Conservation (phyloP, 2,888 invertebrate genomes). For the Endomychus coccineus region DNA sequence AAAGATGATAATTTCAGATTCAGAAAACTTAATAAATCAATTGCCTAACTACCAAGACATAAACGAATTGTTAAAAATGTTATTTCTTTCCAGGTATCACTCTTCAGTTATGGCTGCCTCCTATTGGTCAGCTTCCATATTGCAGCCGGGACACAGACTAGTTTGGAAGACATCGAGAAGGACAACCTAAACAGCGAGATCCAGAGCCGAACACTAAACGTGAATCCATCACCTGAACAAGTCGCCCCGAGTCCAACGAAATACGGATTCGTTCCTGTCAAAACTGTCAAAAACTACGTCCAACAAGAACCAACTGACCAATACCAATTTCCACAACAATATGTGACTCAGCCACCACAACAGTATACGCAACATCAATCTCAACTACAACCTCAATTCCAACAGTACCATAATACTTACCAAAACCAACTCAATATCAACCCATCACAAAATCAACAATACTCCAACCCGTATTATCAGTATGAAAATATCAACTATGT, state of each 20-base stretch:
- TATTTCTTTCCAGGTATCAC: no score
- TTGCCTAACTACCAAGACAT: no score
- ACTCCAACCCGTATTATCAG: constrained; percentile 17
- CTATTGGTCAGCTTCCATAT: no score
- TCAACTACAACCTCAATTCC: background rate
- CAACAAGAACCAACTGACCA: constrained; percentile 26
- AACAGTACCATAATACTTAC: constrained; percentile 2
- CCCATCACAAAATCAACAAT: constrained; percentile 18
- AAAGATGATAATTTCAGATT: no score
- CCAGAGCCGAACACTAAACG: no score
- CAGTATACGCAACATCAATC: constrained; percentile 1
- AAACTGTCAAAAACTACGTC: constrained; percentile 29
- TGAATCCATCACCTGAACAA: no score
- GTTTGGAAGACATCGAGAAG: no score
- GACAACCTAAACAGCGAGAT: no score
- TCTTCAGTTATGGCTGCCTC: no score
- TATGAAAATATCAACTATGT: constrained; percentile 11
- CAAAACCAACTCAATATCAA: constrained; percentile 9
- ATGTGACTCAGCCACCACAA: background rate
- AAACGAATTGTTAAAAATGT: no score
- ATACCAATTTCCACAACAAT: background rate
- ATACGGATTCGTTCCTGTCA: constrained; percentile 32
- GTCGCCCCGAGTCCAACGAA: constrained; percentile 28
- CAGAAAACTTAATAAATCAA: no score
- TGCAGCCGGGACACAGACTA: no score